Conservation (phyloP, 2,888 invertebrate species). For the Sisyra nigra region DNA sequence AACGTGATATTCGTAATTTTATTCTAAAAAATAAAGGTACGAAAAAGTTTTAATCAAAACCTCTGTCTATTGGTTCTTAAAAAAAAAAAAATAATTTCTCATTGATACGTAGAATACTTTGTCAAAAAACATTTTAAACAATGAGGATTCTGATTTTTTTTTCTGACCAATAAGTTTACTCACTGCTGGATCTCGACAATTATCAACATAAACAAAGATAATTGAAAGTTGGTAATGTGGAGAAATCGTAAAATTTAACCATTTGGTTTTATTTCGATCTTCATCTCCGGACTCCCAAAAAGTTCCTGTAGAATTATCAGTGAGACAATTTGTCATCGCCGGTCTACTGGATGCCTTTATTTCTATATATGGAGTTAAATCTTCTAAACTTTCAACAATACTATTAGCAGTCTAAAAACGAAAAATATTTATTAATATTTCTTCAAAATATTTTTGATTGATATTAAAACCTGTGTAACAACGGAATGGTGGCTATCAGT, state of each 20-base stretch:
- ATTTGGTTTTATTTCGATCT: slow-evolving; percentile 84
- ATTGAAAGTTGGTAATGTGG: slow-evolving; percentile 50
- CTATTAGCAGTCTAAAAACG: slow-evolving; percentile 21
- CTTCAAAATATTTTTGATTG: not conserved
- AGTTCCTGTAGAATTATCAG: slow-evolving; percentile 90
- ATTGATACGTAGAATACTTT: too few relatives aligned
- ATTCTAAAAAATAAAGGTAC: slow-evolving; percentile 42
- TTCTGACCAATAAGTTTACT: slow-evolving; percentile 17
- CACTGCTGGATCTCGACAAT: slow-evolving; percentile 80
- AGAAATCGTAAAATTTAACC: slow-evolving; percentile 51
- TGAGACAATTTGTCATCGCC: slow-evolving; percentile 84
- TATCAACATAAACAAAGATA: slow-evolving; percentile 84
- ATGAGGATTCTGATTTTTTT: too few relatives aligned
- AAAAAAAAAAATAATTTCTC: too few relatives aligned
- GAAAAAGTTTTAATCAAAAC: slow-evolving; percentile 1
- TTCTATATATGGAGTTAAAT: slow-evolving; percentile 59
- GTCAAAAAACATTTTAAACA: too few relatives aligned
- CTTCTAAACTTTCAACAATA: slow-evolving; percentile 48
- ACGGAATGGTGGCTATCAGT: slow-evolving; percentile 39
- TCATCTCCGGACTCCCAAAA: slow-evolving; percentile 99
- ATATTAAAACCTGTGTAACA: slow-evolving; percentile 22
- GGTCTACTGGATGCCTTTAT: slow-evolving; percentile 84
- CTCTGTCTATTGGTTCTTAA: too few relatives aligned
- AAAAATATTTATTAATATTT: slow-evolving; percentile 5
- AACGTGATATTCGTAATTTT: slow-evolving; percentile 79